Base-by-base conservation (phyloP, 2,888 invertebrate genomes). In the Eurois occulta region DNA sequence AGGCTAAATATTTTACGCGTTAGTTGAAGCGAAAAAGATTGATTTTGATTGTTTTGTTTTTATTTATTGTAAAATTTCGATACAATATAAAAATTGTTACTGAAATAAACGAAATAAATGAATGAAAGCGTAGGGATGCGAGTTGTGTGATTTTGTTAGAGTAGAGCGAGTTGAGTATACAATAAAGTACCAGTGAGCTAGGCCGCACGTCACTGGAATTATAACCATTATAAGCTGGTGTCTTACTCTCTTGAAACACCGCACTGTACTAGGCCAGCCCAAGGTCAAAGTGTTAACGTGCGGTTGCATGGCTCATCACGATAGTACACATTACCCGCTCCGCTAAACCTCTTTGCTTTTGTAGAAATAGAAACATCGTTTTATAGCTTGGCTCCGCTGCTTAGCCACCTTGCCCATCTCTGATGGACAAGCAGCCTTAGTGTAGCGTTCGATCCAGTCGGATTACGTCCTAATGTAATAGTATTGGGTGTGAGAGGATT, bases 391-490 rank as follows among this genome's bases (percentile, higher is more conserved):
- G 32, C n/a, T 60, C 46, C 18, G 3, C 18, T 18, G 38, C 48
- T 62, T 7, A 35, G 35, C 18, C 43, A 24, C 43, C 24, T 81
- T 28, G 24, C 43, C n/a, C 24, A 38, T 38, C 16, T 75, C 5
- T 28, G 24, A 18, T 52, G 21, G 46, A 21, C 11, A 32, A 1
- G 2, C 16, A 35, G 32, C 48, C 32, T 77, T 60, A 80, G 70
- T 43, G 28, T 24, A 24, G 35, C 52, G 48, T 70, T 81, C 65
- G 75, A 84, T 80, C 66, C 66, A 52, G 69, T 60, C 21, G 79
- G 81, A 80, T 87, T 85, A 88, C 65, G 65, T 58, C 73, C 71
- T 82, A 88, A 86, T 88, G 81, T 79, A 79, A 76, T 70, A 71
- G 52, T 75, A 75, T 82, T 73, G 72, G 69, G 75, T 72, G 78